A percentile compares a stretch with the other conserved stretches of the same genome.
These are phyloP conservation scores for Acanthurus lineatus DNA, from an alignment of 2,797 vertebrate genomes.

Conservation along the genomic window DNA sequence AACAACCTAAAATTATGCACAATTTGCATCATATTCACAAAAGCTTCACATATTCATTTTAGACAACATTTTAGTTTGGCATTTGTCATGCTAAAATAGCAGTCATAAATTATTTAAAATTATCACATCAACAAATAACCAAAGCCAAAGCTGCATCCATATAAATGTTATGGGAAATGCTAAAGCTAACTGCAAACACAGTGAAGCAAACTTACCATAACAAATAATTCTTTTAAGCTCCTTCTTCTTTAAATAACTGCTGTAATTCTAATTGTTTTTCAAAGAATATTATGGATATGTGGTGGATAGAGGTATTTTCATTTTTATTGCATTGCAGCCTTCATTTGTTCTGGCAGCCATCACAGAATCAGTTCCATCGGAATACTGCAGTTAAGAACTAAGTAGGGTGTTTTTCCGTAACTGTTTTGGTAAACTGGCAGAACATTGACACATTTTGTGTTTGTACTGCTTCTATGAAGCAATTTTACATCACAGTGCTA, in stretches of 20 bases:
- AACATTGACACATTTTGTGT: neutral
- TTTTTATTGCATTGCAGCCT: neutral
- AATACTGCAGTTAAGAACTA: neutral
- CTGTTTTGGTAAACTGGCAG: neutral
- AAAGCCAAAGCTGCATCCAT: no score
- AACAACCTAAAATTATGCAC: neutral
- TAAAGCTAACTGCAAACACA: slow-evolving; percentile 5
- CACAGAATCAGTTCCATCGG: neutral
- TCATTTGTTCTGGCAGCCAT: neutral
- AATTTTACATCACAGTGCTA: neutral
- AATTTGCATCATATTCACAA: neutral
- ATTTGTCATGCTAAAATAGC: neutral
- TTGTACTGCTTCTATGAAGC: neutral
- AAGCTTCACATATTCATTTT: neutral
- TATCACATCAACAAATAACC: neutral
- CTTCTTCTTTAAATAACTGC: no score
- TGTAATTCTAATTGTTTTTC: neutral
- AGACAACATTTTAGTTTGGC: neutral
- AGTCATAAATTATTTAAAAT: neutral
- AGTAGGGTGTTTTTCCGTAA: neutral
- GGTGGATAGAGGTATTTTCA: neutral
- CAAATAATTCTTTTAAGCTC: neutral
- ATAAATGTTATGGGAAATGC: neutral
- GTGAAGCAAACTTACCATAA: neutral
- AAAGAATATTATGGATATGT: no score